Evolutionary conservation across 2,113 vertebrate species (phyloP), one percentile per base, ranked within the genome.

Genomic region (Corythoichthys haematopterus): DNA sequence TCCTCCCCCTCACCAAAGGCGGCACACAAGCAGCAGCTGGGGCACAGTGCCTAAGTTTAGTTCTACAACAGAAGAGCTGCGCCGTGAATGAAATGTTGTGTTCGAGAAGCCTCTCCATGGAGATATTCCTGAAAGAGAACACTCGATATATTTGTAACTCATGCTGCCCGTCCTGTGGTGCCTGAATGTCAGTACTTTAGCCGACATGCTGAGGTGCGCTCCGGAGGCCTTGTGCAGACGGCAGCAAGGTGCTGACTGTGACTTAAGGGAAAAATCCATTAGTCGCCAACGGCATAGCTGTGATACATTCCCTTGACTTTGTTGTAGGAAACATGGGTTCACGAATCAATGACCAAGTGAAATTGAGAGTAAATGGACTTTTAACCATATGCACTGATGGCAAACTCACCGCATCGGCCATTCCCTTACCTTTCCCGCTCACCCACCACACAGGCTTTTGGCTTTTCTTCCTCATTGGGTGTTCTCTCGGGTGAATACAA

Each of bases 1-100:
- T 84, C 80, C 80, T 78, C 81, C 80, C 81, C 83, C 76, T 81
- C 79, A 80, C 78, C 74, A 84, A 86, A 72, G 82, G 80, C 80
- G 75, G 80, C 77, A 77, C 45, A 82, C 82, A 82, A 85, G 77
- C 85, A 77, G 82, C 82, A 88, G 85, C 85, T 73, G 80, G 80
- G 77, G 88, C 83, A 80, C 78, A 73, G 78, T 68, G 78, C 78
- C 85, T 82, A 87, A 80, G 85, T 88, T 86, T 86, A 87, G 88
- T 86, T 83, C 77, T 78, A 85, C 82, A 83, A 80, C 55, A 79
- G 74, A 43, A 79, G 80, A 81, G 79, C 87, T 74, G 71, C 68
- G 67, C 35, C 58, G 68, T 79, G 77, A 84, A 80, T 11, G 66
- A 80, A 78, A 75, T 62, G 74, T 38, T 75, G 59, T 69, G 75